Percentiles rank a stretch among this genome's conserved stretches.
These are phyloP conservation scores for Harpagifer antarcticus DNA, from an alignment of 2,797 vertebrate genomes.

Conservation along the genomic window DNA sequence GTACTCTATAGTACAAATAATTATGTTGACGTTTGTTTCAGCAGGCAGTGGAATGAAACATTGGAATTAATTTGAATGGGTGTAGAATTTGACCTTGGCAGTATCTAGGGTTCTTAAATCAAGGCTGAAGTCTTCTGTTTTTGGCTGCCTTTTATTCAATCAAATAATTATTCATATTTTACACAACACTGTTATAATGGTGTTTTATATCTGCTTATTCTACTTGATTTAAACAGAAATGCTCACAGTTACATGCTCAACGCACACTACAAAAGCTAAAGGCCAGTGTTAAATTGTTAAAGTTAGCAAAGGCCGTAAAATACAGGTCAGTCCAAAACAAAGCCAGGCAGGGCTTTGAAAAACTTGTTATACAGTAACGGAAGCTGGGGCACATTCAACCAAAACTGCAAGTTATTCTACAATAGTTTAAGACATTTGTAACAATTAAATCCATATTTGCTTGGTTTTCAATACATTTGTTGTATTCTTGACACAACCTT, in stretches of 20 bases:
- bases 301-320: conserved; percentile 5
- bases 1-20: not conserved
- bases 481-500: too few species aligned
- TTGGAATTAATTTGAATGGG: not conserved
- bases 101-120: too few species aligned
- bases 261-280: not conserved
- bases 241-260: not conserved
- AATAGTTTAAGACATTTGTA: too few species aligned
- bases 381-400: not conserved
- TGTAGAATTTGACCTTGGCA: not conserved
- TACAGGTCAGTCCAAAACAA: conserved; percentile 34
- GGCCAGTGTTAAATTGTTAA: conserved; percentile 5
- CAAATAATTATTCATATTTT: too few species aligned
- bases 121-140: too few species aligned
- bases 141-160: too few species aligned
- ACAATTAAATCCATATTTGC: too few species aligned
- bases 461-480: too few species aligned
- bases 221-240: not conserved
- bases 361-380: not conserved
- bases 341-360: not conserved
- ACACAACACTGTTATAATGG: too few species aligned
- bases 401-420: not conserved
- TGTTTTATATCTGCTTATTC: too few species aligned
- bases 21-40: not conserved
- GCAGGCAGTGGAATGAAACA: not conserved